Base-by-base conservation (phyloP, 2,888 invertebrate genomes). In the Tridacna gigas region DNA sequence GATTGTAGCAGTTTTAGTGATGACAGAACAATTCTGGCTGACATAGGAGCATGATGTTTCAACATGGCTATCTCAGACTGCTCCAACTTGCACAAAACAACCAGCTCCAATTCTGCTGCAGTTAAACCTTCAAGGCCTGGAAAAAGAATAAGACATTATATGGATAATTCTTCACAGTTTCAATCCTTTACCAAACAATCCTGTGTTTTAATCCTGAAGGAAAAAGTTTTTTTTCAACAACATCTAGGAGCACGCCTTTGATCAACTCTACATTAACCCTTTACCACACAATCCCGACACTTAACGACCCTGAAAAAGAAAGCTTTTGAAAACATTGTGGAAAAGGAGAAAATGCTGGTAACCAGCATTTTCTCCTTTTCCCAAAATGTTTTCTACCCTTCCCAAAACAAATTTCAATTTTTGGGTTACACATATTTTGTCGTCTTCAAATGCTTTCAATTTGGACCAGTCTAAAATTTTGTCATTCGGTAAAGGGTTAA, bases 1-100 rank as follows among this genome's bases (percentile, higher is more conserved):
- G 89, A 85, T 84, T 93, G 93, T 22, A 95, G 89, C 75, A 94
- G 78, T 82, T 91, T 93, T 75, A 94, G 88, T 0, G 94, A 92
- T 11, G 90, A 89, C 80, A 94, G 87, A 26, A 91, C 90, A 74
- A 90, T 91, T 13, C 93, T 90, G n/a, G 94, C 93, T 12, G 94
- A 94, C 90, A 94, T 90, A 15, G 93, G 91, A 25, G 93, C 92
- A 78, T 94, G 94, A 74, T 94, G 94, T 77, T 94, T 93, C 90
- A 94, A 94, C 45, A 88, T 81, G 15, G 94, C 93, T 28, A 94
- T 91, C 74, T 82, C 84, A 0, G 94, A 91, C 83, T 93, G 92
- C 86, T 93, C 92, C 69, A 94, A 86, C 47, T 91, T 91, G 87
- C 94, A 92, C 77, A 89, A 82, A 0, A 94, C 92, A 22, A 93